Conservation (phyloP, 2,113 vertebrate species). For the Muscicapa adusta region DNA sequence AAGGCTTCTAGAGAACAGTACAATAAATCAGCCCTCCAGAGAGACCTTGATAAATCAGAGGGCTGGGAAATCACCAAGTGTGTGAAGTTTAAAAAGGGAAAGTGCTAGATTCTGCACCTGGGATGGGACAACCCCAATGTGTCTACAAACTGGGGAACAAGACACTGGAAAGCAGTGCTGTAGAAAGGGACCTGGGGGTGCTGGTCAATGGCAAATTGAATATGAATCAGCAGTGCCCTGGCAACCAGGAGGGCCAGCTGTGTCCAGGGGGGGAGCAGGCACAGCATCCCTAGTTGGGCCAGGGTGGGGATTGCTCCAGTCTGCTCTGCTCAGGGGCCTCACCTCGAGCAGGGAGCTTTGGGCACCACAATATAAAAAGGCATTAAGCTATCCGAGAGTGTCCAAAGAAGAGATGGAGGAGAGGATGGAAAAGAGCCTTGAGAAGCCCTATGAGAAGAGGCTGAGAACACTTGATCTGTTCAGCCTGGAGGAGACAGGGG, state of each 20-base stretch:
- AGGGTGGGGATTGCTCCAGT: rapidly evolving
- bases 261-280: not conserved
- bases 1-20: not conserved
- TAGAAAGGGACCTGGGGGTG: rapidly evolving
- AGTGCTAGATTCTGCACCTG: not conserved
- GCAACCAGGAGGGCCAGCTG: not conserved
- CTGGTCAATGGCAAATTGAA: not conserved
- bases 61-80: not conserved
- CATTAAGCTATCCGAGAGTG: not conserved
- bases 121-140: not conserved
- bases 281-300: rapidly evolving
- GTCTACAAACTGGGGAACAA: not conserved
- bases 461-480: not conserved
- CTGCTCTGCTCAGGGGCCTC: not conserved
- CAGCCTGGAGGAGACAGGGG: not conserved
- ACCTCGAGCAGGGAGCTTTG: rapidly evolving
- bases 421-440: not conserved
- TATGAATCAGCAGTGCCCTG: not conserved
- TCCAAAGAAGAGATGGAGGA: not conserved
- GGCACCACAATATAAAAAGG: not conserved
- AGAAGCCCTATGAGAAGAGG: not conserved
- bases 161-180: not conserved
- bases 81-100: not conserved
- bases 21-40: not conserved
- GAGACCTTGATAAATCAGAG: not conserved